Evolutionary conservation across 2,888 invertebrate species (phyloP), one percentile per base, ranked within the genome.

Genomic region (Plebejus argus): DNA sequence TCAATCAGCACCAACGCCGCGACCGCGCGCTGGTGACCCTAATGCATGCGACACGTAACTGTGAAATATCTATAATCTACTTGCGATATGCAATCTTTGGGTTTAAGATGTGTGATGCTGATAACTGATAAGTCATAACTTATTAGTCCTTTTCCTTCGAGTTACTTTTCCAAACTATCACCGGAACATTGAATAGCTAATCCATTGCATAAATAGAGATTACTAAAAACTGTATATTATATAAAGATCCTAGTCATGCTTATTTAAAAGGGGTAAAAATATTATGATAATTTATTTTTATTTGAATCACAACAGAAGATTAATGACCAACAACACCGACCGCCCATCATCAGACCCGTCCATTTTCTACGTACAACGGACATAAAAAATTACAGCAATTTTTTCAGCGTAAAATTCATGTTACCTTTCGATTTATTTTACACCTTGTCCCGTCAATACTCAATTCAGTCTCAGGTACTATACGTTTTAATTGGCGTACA

Each of bases 371-470:
- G 6, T 33, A 66, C 66, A 28, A 66, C 66, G 66, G 66, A 66
- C 66, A 33, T 66, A 33, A 66, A 66, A 66, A 66, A 66, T 66
- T 66, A 66, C 28, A 66, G 28, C 28, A 66, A 66, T 66, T 66
- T 66, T 28, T 33, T 33, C 28, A 33, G 1, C 28, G n/a, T n/a
- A 35, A 39, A 71, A 71, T 39, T 33, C n/a, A 39, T 71, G 39
- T n/a, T 70, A 35, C 71, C 20, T 39, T 71, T 71, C 35, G n/a
- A 71, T 71, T 71, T 71, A 71, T 71, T 70, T 71, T n/a, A 35
- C 39, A 71, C 12, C 35, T 10, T 39, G 20, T 39, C 35, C 39
- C 35, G 39, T 71, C 71, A 71, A 71, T 39, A 39, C 35, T 71
- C 71, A 71, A 71, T 39, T 71, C 35, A 39, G 39, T 39, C 39